Evolutionary conservation across 1,140 invertebrate species (phyloP), one percentile per base, ranked within the genome.

Genomic region (Drosophila sp.): DNA sequence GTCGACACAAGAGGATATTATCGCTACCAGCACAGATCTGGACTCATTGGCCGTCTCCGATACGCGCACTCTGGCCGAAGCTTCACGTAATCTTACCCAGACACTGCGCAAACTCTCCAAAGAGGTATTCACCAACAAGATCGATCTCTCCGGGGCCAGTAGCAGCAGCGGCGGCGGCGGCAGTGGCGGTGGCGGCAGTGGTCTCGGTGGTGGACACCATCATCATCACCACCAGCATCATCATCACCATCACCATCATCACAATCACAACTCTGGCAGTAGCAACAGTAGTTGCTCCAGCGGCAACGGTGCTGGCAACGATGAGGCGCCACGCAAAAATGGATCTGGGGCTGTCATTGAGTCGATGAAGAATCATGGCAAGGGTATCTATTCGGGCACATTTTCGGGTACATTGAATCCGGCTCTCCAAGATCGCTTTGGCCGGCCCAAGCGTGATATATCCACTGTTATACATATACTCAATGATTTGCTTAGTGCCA

Each of bases 381-480:
- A 97, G 92, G 98, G 97, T 74, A 96, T 97, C 58, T 97, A 96
- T 90, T 97, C 96, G 23, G 96, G 96, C 40, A 97, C 96, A 30
- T 96, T 96, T 92, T 94, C 95, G 91, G 97, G 98, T 35, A 98
- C 97, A 6, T 92, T 99, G 10, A 98, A 98, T 93, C 97, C 98
- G 66, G 96, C 97, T n/a, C 93, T 98, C 11, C 98, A 98, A 93
- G 98, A 98, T 92, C 95, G 95, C 72, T 95, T 96, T 91, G 98
- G 98, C 0, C 94, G 96, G 74, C 98, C 98, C 7, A 97, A 97
- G 80, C 94, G 97, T 17, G 97, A 98, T 92, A 98, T 98, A 66
- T 97, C 96, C 58, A 99, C 98, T 11, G 98, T 99, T 61, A 97
- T 98, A 66, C 97, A 98, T 92, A 98, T 99, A 92, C 93, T 98